phyloP scores from a whole-genome alignment of 2,888 invertebrate genomes.

The Melangyna quadrimaculata region DNA sequence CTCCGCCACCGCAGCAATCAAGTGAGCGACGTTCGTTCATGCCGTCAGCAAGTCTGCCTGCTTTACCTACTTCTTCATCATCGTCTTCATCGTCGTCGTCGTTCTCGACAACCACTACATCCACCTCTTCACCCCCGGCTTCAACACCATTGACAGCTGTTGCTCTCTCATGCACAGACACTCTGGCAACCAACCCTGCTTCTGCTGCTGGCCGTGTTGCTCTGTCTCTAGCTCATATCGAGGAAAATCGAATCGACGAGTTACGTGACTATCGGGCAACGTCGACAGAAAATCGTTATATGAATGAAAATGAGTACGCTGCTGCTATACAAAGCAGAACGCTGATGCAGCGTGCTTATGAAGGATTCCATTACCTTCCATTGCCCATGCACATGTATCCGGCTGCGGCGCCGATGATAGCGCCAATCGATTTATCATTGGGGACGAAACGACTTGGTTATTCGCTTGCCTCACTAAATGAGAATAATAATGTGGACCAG shows the following conservation, averaged over 20 bases:
- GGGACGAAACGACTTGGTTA: constrained; percentile 73
- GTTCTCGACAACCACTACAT: constrained; percentile 41
- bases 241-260: constrained; percentile 73
- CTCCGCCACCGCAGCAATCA: constrained; percentile 67
- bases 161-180: constrained; percentile 70
- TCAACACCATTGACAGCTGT: constrained; percentile 58
- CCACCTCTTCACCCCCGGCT: constrained; percentile 67
- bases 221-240: constrained; percentile 51
- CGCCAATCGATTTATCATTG: constrained; percentile 79
- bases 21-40: constrained; percentile 73
- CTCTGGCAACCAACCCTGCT: constrained; percentile 59
- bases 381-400: constrained; percentile 65
- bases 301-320: constrained; percentile 73
- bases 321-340: constrained; percentile 55
- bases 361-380: constrained; percentile 64
- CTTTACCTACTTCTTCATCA: constrained; percentile 73
- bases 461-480: constrained; percentile 33
- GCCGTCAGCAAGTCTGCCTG: constrained; percentile 76
- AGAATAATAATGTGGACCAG: constrained; percentile 34
- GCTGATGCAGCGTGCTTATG: constrained; percentile 68
- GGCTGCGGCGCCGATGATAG: constrained; percentile 69
- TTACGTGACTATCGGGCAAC: constrained; percentile 73
- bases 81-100: constrained; percentile 64
- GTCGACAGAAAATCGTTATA: constrained; percentile 73
- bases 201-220: constrained; percentile 15